Evolutionary conservation across 2,113 vertebrate species (phyloP), one percentile per base, ranked within the genome.

Genomic region (Antigone vipio): DNA sequence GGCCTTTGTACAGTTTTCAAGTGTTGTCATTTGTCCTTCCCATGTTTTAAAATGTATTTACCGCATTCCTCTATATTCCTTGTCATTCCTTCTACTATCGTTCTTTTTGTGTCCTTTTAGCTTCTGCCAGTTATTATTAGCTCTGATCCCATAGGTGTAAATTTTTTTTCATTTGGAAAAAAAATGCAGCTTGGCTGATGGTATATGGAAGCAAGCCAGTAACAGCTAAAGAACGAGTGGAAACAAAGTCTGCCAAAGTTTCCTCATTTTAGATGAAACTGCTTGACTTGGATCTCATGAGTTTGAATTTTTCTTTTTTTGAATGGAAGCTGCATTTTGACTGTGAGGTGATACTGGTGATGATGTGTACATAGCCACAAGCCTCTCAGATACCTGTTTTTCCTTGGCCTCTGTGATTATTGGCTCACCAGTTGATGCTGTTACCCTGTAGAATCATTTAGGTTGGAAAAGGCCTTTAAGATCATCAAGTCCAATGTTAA

Each of bases 161-260:
- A 11, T 8, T 63, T 63, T 49, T 72, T 78, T 20, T 44, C 3
- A 34, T 80, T 91, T 60, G 15, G 30, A 56, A 44, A 85, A 79
- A 89, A 78, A 83, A 44, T 10, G 32, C 26, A 55, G 0, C 15
- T 84, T 0, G 0, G 42, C 60, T 89, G 56, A 55, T 35, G 64
- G 29, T 59, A n/a, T 5, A 22, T 86, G 83, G 59, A 64, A 91
- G 11, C 30, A 83, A 93, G 68, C 72, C 93, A 92, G 55, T 40
- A 55, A 53, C 72, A 80, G 59, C 59, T 88, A 83, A 93, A 91
- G 60, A 88, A 66, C 4, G 2, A 94, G 27, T 69, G 55, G 83
- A 95, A 95, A 86, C 59, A 67, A 85, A 85, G 63, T 90, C 82
- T 90, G 67, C 53, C 40, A 44, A 58, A 83, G 50, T 80, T 88